phyloP scores from a whole-genome alignment of 2,888 invertebrate species.

The Macrophya alboannulata region DNA sequence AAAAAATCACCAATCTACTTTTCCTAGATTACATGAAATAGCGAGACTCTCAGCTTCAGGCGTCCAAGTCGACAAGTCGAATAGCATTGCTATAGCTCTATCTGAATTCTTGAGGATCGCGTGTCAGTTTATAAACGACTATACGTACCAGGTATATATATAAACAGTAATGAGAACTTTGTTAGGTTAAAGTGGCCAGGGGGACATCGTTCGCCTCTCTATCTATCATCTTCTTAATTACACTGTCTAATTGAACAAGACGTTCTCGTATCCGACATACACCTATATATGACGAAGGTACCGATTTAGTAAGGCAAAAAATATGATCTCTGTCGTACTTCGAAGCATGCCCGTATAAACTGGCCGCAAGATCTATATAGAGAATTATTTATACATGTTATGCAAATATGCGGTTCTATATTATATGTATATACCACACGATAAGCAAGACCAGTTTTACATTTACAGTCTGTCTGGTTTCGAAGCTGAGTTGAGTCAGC shows the following conservation, averaged over 20 bases:
- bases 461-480: not conserved
- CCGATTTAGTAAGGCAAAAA: conserved; percentile 17
- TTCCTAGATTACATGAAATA: not conserved
- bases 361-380: not conserved
- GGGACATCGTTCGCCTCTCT: conserved; percentile 60
- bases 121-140: conserved; percentile 68
- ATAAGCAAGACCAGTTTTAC: not conserved
- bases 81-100: conserved; percentile 54
- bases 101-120: conserved; percentile 69
- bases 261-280: conserved; percentile 24
- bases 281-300: conserved; percentile 18
- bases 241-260: conserved; percentile 59
- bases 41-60: not conserved
- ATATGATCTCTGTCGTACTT: not conserved
- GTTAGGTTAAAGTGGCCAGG: conserved; percentile 64
- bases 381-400: not conserved
- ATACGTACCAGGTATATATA: conserved; percentile 57
- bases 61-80: conserved; percentile 17
- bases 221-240: conserved; percentile 66
- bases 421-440: not conserved
- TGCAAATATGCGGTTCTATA: not conserved
- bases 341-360: not conserved
- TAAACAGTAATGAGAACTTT: conserved; percentile 66
- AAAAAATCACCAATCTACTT: not conserved
- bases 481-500: not conserved